These are phyloP conservation scores for Trilocha varians DNA, from an alignment of 2,888 invertebrate species.

Conservation along the genomic window DNA sequence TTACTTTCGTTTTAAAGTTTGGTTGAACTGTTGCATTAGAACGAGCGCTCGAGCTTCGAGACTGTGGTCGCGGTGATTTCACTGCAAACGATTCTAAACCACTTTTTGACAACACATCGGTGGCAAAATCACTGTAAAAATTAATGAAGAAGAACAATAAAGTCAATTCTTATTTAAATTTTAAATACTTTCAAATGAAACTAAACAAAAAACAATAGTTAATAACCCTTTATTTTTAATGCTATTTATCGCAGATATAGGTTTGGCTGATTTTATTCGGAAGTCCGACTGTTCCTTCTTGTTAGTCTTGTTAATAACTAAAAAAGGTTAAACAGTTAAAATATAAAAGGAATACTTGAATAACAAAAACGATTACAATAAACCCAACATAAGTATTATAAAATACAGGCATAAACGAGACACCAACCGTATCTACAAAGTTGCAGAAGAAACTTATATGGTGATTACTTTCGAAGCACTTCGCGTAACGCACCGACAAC, in stretches of 20 bases:
- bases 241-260: slow-evolving; percentile 18
- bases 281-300: slow-evolving; percentile 38
- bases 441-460: slow-evolving; percentile 32
- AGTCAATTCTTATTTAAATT: not conserved
- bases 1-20: slow-evolving; percentile 12
- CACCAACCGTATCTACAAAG: slow-evolving; percentile 46
- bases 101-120: too few species aligned
- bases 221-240: slow-evolving; percentile 29
- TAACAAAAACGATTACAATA: slow-evolving; percentile 10
- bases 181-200: too few species aligned
- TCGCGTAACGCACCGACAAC: slow-evolving; percentile 57
- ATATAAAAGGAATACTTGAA: too few species aligned
- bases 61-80: slow-evolving; percentile 21
- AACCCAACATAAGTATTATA: not conserved
- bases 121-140: too few species aligned
- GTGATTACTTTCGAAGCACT: slow-evolving; percentile 30
- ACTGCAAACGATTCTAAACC: slow-evolving; percentile 11
- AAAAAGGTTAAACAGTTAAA: too few species aligned
- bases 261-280: slow-evolving; percentile 29
- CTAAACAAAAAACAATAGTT: not conserved
- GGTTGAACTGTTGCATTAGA: slow-evolving; percentile 8
- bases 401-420: not conserved
- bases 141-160: not conserved
- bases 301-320: slow-evolving; percentile 40
- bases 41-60: slow-evolving; percentile 15